Percentiles rank a stretch among this genome's conserved stretches.
phyloP scores from a whole-genome alignment of 2,888 invertebrate species.

The Odontocerum albicorne region DNA sequence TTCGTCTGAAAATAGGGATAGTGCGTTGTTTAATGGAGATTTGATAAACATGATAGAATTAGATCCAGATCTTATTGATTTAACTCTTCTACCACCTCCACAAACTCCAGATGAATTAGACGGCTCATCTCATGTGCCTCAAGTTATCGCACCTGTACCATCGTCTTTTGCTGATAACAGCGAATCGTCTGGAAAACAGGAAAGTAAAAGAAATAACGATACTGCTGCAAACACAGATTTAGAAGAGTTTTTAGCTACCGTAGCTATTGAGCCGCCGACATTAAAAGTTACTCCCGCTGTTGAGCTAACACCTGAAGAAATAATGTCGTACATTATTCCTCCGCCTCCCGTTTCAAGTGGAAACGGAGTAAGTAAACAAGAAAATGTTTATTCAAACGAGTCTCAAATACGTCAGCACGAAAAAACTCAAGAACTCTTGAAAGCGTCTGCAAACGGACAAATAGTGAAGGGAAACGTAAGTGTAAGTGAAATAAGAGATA shows the following conservation, averaged over 20 bases:
- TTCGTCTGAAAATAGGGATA: slow-evolving; percentile 46
- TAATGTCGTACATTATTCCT: slow-evolving; percentile 83
- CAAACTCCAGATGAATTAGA: slow-evolving; percentile 82
- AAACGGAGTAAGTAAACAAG: slow-evolving; percentile 50
- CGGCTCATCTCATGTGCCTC: slow-evolving; percentile 64
- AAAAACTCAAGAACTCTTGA: slow-evolving; percentile 12
- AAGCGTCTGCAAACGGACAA: slow-evolving; percentile 46
- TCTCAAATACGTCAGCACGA: slow-evolving; percentile 45
- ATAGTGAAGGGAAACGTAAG: slow-evolving; percentile 61
- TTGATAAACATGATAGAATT: slow-evolving; percentile 53
- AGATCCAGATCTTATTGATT: slow-evolving; percentile 88
- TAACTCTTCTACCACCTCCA: slow-evolving; percentile 85
- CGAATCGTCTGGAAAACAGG: slow-evolving; percentile 41
- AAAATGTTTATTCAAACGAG: slow-evolving; percentile 50
- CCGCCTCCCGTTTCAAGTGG: slow-evolving; percentile 68
- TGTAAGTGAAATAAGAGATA: slow-evolving; percentile 57
- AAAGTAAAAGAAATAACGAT: slow-evolving; percentile 38
- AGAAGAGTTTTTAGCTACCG: slow-evolving; percentile 81
- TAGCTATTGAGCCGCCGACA: slow-evolving; percentile 80
- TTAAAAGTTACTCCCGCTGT: slow-evolving; percentile 73
- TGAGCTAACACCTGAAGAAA: slow-evolving; percentile 79
- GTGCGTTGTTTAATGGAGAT: slow-evolving; percentile 40
- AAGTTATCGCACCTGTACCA: slow-evolving; percentile 72
- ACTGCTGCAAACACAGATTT: slow-evolving; percentile 58
- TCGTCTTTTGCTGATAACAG: slow-evolving; percentile 73